A percentile compares a stretch with the other conserved stretches of the same genome.
phyloP scores from a whole-genome alignment of 1,140 invertebrate genomes.

The Bombus sibiricus region DNA sequence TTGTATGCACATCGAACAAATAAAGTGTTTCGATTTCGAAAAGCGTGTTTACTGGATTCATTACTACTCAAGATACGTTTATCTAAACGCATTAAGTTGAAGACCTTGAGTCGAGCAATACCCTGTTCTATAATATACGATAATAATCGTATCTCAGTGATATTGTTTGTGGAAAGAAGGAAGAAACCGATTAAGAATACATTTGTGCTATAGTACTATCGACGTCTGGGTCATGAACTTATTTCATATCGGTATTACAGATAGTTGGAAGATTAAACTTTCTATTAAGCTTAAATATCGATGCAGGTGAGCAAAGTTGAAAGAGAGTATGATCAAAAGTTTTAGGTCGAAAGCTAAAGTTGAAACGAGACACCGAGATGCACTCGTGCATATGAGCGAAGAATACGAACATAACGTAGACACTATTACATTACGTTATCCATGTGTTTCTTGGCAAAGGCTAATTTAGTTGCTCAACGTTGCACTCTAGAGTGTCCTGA shows the following conservation, averaged over 20 bases:
- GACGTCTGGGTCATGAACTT: not conserved
- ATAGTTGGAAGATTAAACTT: not conserved
- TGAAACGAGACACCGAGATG: constrained; percentile 69
- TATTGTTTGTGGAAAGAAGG: not conserved
- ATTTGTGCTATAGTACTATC: not conserved
- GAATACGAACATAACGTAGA: constrained; percentile 22
- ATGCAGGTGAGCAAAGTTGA: not conserved
- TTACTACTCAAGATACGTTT: not conserved
- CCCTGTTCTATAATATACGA: not conserved
- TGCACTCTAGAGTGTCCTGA: constrained; percentile 73
- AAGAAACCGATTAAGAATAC: not conserved
- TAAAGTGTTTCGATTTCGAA: constrained; percentile 33
- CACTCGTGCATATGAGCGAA: constrained; percentile 60
- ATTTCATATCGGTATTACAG: not conserved
- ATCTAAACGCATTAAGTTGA: not conserved
- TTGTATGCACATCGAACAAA: constrained; percentile 32
- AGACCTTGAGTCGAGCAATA: not conserved
- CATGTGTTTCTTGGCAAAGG: constrained; percentile 74
- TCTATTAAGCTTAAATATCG: not conserved
- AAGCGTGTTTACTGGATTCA: constrained; percentile 22
- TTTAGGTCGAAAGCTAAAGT: not conserved
- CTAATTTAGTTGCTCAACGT: constrained; percentile 72
- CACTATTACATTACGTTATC: constrained; percentile 55
- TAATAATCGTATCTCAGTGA: not conserved
- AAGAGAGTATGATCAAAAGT: not conserved